Percentiles rank a stretch among this genome's conserved stretches.
Conservation (phyloP, 2,888 invertebrate species). For the Adela reaumurella region DNA sequence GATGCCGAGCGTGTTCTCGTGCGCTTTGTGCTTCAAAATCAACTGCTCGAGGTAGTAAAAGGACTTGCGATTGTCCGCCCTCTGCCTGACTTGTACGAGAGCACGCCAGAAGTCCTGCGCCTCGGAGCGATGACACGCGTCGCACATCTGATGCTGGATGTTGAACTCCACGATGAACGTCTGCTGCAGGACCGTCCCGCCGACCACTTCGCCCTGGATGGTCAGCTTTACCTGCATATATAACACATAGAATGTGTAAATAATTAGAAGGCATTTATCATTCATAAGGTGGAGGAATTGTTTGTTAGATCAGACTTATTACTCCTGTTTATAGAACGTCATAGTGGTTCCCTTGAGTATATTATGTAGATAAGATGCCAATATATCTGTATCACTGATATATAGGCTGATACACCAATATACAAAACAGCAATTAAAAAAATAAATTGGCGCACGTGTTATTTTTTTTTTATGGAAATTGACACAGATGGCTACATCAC, state of each 20-base stretch:
- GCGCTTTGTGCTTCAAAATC: slow-evolving; percentile 92
- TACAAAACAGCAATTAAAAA: too few relatives aligned
- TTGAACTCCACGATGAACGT: slow-evolving; percentile 93
- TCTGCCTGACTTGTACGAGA: slow-evolving; percentile 82
- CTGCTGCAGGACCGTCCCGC: slow-evolving; percentile 89
- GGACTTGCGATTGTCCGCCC: slow-evolving; percentile 92
- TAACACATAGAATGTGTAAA: background rate
- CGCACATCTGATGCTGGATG: slow-evolving; percentile 92
- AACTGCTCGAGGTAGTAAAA: slow-evolving; percentile 97
- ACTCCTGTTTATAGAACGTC: too few relatives aligned
- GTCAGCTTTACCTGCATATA: slow-evolving; percentile 76
- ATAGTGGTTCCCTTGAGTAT: too few relatives aligned
- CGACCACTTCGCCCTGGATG: slow-evolving; percentile 91
- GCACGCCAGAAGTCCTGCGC: slow-evolving; percentile 98
- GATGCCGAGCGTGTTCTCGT: slow-evolving; percentile 84
- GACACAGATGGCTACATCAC: too few relatives aligned
- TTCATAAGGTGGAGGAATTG: too few relatives aligned
- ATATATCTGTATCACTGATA: too few relatives aligned
- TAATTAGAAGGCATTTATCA: too few relatives aligned
- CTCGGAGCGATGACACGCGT: slow-evolving; percentile 93
- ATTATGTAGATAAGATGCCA: too few relatives aligned
- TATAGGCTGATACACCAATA: background rate
- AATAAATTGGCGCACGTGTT: too few relatives aligned
- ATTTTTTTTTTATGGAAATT: too few relatives aligned
- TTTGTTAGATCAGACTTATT: too few relatives aligned